phyloP scores from a whole-genome alignment of 2,888 invertebrate species.

The Protodeltote pygarga region DNA sequence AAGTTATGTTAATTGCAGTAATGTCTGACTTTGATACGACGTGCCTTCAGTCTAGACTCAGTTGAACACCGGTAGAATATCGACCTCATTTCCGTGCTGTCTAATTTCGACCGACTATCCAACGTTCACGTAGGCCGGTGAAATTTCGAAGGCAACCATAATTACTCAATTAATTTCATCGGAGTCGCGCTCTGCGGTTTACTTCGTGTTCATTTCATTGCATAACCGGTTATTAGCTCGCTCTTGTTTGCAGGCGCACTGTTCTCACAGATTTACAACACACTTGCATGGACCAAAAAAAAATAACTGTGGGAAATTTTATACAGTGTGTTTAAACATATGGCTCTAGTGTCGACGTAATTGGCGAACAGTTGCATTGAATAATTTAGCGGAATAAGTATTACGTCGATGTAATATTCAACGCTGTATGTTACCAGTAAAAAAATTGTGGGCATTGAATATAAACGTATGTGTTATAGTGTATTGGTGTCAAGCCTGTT shows the following conservation, averaged over 20 bases:
- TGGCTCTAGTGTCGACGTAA: conserved; percentile 50
- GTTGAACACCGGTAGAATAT: conserved; percentile 39
- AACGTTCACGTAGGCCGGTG: conserved; percentile 38
- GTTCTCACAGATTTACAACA: conserved; percentile 74
- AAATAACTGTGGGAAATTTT: conserved; percentile 74
- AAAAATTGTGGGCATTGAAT: conserved; percentile 16
- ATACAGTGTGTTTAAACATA: conserved; percentile 57
- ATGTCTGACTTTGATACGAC: conserved; percentile 29
- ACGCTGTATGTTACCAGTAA: conserved; percentile 10
- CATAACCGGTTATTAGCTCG: conserved; percentile 75
- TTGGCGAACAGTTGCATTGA: conserved; percentile 50
- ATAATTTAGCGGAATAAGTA: conserved; percentile 42
- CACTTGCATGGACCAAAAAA: conserved; percentile 57
- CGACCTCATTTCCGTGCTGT: conserved; percentile 53
- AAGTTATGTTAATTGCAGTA: conserved; percentile 13
- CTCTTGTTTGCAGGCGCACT: conserved; percentile 68
- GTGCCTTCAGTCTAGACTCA: conserved; percentile 21
- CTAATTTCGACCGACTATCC: conserved; percentile 45
- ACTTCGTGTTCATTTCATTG: conserved; percentile 66
- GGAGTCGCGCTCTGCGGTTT: conserved; percentile 54
- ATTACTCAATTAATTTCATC: conserved; percentile 72
- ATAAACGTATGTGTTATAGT: conserved; percentile 4
- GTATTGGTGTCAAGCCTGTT: conserved; percentile 16
- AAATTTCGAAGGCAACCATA: conserved; percentile 63
- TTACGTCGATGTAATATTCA: conserved; percentile 33